Evolutionary conservation across 2,888 invertebrate species (phyloP).

Genomic region (Molanna angustata): DNA sequence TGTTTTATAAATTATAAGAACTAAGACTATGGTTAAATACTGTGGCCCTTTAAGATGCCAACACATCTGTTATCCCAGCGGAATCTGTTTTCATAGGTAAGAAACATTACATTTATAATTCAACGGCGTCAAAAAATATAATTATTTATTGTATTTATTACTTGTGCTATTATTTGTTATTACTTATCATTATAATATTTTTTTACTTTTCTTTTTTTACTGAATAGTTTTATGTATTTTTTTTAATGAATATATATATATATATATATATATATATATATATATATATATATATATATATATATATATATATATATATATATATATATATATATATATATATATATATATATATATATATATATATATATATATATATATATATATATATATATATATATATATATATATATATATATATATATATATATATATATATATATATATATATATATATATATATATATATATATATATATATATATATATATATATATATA

Average conservation of each 20-base stretch:
- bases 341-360: conserved; percentile 12
- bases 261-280: conserved; percentile 12
- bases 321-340: conserved; percentile 12
- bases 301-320: conserved; percentile 12
- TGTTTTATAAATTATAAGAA: too few species aligned
- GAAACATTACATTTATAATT: too few species aligned
- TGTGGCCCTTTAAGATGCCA: too few species aligned
- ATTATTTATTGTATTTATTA: too few species aligned
- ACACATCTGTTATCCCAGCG: too few species aligned
- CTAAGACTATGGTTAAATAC: too few species aligned
- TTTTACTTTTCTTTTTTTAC: too few species aligned
- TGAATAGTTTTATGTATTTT: neutral
- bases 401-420: conserved; percentile 7
- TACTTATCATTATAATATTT: too few species aligned
- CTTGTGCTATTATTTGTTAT: too few species aligned
- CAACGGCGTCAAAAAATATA: too few species aligned
- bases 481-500: conserved; percentile 7
- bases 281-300: conserved; percentile 12
- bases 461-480: conserved; percentile 7
- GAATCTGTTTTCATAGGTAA: too few species aligned
- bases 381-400: conserved; percentile 10
- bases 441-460: conserved; percentile 7
- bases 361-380: conserved; percentile 11
- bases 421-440: conserved; percentile 7
- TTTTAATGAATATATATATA: conserved; percentile 7